These are phyloP conservation scores for Oxycera nigricornis DNA, from an alignment of 2,888 invertebrate genomes.

Conservation along the genomic window DNA sequence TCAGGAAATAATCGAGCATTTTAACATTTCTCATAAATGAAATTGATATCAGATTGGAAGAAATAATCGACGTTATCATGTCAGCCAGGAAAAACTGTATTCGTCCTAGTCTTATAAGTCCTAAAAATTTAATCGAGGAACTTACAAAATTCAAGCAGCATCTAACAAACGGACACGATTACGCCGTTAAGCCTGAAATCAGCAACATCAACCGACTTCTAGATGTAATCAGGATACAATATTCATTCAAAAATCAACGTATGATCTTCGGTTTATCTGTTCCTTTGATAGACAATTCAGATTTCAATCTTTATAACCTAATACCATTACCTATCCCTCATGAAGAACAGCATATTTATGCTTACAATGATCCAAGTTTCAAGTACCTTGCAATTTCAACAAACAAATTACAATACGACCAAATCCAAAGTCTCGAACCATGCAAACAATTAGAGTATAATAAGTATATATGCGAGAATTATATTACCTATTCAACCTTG, in stretches of 20 bases:
- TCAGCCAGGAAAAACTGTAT: constrained; percentile 46
- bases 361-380: constrained; percentile 33
- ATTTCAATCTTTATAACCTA: constrained; percentile 7
- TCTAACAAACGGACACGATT: not conserved
- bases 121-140: constrained; percentile 42
- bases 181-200: not conserved
- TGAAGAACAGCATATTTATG: constrained; percentile 6
- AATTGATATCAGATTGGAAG: constrained; percentile 42
- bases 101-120: constrained; percentile 47
- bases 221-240: not conserved
- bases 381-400: constrained; percentile 17
- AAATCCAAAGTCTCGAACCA: not conserved
- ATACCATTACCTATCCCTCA: constrained; percentile 25
- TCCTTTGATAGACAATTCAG: not conserved
- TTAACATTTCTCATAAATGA: constrained; percentile 40
- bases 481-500: constrained; percentile 7
- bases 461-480: constrained; percentile 31
- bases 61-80: constrained; percentile 43
- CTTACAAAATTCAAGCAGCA: constrained; percentile 16
- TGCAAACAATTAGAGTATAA: constrained; percentile 8
- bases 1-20: not conserved
- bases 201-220: not conserved
- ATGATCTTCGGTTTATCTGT: not conserved
- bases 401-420: constrained; percentile 5
- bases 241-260: not conserved